Evolutionary conservation across 2,888 invertebrate genomes (phyloP).

Genomic region (Epirrhoe tristata): DNA sequence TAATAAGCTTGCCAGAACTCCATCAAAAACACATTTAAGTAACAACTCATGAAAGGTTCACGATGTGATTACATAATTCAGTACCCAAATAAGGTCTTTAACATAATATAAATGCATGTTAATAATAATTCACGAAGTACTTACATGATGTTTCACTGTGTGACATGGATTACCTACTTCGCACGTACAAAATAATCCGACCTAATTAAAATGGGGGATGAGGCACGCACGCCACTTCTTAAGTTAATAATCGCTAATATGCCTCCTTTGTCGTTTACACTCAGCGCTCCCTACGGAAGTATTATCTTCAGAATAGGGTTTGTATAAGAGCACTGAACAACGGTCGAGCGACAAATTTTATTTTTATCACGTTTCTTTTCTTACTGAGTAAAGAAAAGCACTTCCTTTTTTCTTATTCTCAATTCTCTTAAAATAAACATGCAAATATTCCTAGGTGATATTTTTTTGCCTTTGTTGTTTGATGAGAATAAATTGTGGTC

Average conservation of each 20-base stretch:
- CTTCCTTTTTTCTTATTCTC: slow-evolving; percentile 13
- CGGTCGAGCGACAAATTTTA: slow-evolving; percentile 29
- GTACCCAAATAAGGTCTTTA: background rate
- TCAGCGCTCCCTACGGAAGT: slow-evolving; percentile 25
- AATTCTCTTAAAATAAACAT: background rate
- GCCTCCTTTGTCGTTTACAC: slow-evolving; percentile 20
- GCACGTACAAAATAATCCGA: slow-evolving; percentile 33
- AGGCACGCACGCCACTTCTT: slow-evolving; percentile 27
- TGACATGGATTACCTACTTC: slow-evolving; percentile 28
- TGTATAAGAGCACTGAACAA: slow-evolving; percentile 32
- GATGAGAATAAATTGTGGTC: slow-evolving; percentile 8
- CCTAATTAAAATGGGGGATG: slow-evolving; percentile 36
- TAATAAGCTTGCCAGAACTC: too few relatives aligned
- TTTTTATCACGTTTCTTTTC: slow-evolving; percentile 33
- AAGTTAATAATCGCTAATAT: slow-evolving; percentile 35
- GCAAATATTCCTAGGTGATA: background rate
- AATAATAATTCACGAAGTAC: background rate
- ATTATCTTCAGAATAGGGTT: slow-evolving; percentile 30
- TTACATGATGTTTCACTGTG: slow-evolving; percentile 4
- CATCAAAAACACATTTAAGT: too few relatives aligned
- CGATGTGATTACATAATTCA: background rate
- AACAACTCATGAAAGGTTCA: too few relatives aligned
- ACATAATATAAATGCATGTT: background rate
- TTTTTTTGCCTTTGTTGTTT: slow-evolving; percentile 2
- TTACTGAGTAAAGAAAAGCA: slow-evolving; percentile 28